Evolutionary conservation across 2,888 invertebrate genomes (phyloP).

Genomic region (Temnothorax unifasciatus): DNA sequence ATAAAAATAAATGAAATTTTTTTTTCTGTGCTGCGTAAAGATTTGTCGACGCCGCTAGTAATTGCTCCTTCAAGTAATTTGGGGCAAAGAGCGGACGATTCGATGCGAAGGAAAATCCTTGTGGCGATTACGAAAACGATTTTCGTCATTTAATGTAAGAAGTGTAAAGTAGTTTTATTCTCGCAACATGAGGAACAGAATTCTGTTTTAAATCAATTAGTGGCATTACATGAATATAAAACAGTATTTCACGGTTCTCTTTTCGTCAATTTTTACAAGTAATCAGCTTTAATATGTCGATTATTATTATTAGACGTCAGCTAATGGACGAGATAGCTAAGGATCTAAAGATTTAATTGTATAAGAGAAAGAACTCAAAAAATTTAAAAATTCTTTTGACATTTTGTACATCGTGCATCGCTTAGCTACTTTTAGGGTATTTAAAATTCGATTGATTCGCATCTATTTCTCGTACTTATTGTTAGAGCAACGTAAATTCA

Average conservation of each 20-base stretch:
- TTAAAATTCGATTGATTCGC: not conserved
- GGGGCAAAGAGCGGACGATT: not conserved
- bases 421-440: not conserved
- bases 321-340: too few relatives aligned
- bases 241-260: not conserved
- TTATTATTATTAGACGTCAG: not conserved
- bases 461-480: not conserved
- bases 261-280: not conserved
- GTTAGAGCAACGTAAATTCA: not conserved
- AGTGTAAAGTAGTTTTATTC: not conserved
- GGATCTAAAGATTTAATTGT: not conserved
- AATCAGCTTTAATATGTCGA: conserved; percentile 25
- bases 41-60: not conserved
- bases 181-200: not conserved
- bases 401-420: not conserved
- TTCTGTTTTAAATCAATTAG: not conserved
- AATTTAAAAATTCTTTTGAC: not conserved
- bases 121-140: not conserved
- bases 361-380: not conserved
- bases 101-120: not conserved
- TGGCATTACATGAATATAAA: not conserved
- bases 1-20: not conserved
- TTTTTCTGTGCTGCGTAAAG: not conserved
- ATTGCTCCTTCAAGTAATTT: not conserved
- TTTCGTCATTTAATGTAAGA: not conserved